phyloP scores from a whole-genome alignment of 2,888 invertebrate species.

The Drosophila colorata region DNA sequence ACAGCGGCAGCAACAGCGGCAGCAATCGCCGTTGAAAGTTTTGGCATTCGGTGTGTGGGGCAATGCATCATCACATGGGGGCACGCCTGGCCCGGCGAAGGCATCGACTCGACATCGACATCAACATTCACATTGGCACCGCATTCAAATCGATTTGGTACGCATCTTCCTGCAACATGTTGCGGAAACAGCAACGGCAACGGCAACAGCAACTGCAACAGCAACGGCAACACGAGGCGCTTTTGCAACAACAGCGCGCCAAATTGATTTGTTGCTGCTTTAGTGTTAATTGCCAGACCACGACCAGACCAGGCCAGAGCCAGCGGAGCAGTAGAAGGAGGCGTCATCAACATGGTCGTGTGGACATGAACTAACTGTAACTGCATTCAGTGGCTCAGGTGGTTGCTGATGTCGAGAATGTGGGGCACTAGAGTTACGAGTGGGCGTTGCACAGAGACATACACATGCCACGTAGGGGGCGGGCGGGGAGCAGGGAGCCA shows the following conservation, averaged over 20 bases:
- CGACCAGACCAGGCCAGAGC: conserved; percentile 48
- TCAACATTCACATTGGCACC: conserved; percentile 54
- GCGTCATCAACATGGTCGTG: conserved; percentile 54
- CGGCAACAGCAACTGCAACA: conserved; percentile 43
- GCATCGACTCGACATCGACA: conserved; percentile 24
- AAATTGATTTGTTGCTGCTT: conserved; percentile 80
- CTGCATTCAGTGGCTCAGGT: conserved; percentile 58
- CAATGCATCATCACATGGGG: conserved; percentile 61
- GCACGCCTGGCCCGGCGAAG: conserved; percentile 38
- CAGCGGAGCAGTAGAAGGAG: conserved; percentile 34
- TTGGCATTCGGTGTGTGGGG: conserved; percentile 47
- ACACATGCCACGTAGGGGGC: conserved; percentile 8
- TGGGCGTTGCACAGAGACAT: conserved; percentile 52
- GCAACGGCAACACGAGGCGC: conserved; percentile 24
- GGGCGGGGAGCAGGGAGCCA: background rate
- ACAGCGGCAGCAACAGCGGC: conserved; percentile 22
- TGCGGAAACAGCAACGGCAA: conserved; percentile 62
- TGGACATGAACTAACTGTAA: conserved; percentile 77
- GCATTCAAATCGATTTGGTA: conserved; percentile 81
- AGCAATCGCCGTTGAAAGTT: conserved; percentile 35
- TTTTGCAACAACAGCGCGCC: conserved; percentile 66
- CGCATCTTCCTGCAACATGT: conserved; percentile 81
- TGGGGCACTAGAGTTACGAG: conserved; percentile 67
- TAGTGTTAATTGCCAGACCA: conserved; percentile 79
- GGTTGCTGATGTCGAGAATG: conserved; percentile 52